Evolutionary conservation across 1,140 invertebrate species (phyloP).

Genomic region (Penaeus chinensis): DNA sequence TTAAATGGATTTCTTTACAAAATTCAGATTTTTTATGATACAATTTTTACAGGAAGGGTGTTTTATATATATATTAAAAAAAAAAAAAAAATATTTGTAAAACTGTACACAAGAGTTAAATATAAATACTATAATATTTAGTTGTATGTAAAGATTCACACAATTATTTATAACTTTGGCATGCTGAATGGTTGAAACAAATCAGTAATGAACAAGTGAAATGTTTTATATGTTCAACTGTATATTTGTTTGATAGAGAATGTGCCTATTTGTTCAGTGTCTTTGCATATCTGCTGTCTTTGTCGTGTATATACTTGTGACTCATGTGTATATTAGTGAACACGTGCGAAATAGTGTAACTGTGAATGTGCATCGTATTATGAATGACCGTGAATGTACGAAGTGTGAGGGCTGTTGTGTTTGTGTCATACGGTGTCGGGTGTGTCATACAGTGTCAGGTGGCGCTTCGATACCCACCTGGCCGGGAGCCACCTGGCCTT

Average conservation of each 20-base stretch:
- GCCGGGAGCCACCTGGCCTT: constrained; percentile 9
- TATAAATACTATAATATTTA: no score
- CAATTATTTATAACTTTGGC: no score
- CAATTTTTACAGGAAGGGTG: no score
- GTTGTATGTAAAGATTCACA: no score
- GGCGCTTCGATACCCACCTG: constrained; percentile 23
- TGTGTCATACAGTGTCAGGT: neutral
- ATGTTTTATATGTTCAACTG: neutral
- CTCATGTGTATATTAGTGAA: neutral
- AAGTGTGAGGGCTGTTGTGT: neutral
- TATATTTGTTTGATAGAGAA: neutral
- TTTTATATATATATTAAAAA: no score
- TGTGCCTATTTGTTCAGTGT: neutral
- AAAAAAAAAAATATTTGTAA: no score
- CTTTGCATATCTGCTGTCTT: no score
- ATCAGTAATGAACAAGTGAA: neutral
- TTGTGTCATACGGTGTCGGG: neutral
- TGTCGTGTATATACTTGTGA: neutral
- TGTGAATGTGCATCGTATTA: neutral
- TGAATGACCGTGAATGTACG: neutral
- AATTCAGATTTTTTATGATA: no score
- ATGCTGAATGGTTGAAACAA: no score
- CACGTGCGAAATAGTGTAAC: neutral
- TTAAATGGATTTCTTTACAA: no score
- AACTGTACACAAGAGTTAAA: no score